phyloP scores from a whole-genome alignment of 2,888 invertebrate genomes.

The Timema cristinae region DNA sequence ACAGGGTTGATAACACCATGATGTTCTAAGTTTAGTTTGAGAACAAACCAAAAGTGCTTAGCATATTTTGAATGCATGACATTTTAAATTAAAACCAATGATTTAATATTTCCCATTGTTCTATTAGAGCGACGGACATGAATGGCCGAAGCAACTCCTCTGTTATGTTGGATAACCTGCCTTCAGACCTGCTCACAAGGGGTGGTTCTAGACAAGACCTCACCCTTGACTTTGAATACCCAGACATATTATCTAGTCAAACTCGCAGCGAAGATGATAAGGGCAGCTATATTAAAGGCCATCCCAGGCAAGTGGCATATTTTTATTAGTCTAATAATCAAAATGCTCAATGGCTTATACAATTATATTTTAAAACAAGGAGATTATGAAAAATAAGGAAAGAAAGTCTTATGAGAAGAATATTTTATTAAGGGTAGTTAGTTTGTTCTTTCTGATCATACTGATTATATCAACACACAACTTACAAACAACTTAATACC shows the following conservation, averaged over 20 bases:
- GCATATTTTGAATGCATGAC: not conserved
- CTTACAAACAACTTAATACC: no score
- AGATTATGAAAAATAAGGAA: no score
- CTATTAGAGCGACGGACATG: conserved; percentile 23
- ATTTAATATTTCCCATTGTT: not conserved
- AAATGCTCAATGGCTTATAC: no score
- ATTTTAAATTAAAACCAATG: not conserved
- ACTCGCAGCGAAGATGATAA: conserved; percentile 50
- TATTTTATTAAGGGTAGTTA: no score
- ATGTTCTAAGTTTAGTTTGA: no score
- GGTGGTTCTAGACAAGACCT: conserved; percentile 44
- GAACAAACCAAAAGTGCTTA: no score
- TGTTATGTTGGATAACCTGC: conserved; percentile 30
- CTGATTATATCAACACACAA: no score
- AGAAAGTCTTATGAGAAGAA: no score
- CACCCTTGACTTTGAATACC: conserved; percentile 67
- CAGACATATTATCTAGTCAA: conserved; percentile 47
- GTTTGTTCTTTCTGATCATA: no score
- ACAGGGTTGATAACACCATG: no score
- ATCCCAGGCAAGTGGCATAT: conserved; percentile 37
- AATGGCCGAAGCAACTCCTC: conserved; percentile 44
- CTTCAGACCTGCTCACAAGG: conserved; percentile 37
- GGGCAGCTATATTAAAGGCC: conserved; percentile 49
- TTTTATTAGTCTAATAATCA: no score
- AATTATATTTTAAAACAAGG: no score